Conservation (phyloP, 2,888 invertebrate species). For the Noctua comes region DNA sequence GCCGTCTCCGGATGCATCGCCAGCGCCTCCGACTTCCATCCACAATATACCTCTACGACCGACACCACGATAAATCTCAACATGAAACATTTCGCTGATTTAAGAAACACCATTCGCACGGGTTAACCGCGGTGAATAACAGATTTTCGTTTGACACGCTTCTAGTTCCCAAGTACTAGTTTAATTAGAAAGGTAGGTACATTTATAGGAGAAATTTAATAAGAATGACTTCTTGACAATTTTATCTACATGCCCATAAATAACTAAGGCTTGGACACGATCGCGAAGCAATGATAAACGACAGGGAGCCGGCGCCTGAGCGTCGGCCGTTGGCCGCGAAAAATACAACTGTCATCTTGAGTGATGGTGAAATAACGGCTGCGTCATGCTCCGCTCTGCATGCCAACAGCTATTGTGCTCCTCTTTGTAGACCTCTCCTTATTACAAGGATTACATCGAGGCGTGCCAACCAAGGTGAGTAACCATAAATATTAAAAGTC, state of each 20-base stretch:
- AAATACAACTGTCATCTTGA: slow-evolving; percentile 90
- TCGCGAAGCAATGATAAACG: slow-evolving; percentile 87
- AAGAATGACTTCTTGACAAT: slow-evolving; percentile 38
- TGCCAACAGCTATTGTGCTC: slow-evolving; percentile 85
- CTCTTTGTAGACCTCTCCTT: slow-evolving; percentile 82
- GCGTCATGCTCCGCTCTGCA: slow-evolving; percentile 87
- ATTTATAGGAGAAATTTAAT: background rate
- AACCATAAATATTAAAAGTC: slow-evolving; percentile 66
- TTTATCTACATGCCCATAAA: slow-evolving; percentile 79
- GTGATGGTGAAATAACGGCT: slow-evolving; percentile 88
- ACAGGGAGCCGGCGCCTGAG: slow-evolving; percentile 83
- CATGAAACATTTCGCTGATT: slow-evolving; percentile 63
- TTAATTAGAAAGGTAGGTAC: background rate
- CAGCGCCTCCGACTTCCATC: slow-evolving; percentile 71
- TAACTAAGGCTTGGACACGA: slow-evolving; percentile 82
- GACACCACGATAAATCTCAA: slow-evolving; percentile 69
- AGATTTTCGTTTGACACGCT: slow-evolving; percentile 19
- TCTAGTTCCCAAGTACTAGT: background rate
- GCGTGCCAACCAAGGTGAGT: slow-evolving; percentile 74
- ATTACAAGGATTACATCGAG: slow-evolving; percentile 82
- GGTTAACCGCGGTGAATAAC: slow-evolving; percentile 20
- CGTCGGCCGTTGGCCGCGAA: slow-evolving; percentile 88
- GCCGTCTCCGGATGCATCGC: slow-evolving; percentile 78
- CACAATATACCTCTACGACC: slow-evolving; percentile 68
- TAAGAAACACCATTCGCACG: slow-evolving; percentile 24